phyloP scores from a whole-genome alignment of 2,888 invertebrate genomes.

The Trichogramma dendrolimi region DNA sequence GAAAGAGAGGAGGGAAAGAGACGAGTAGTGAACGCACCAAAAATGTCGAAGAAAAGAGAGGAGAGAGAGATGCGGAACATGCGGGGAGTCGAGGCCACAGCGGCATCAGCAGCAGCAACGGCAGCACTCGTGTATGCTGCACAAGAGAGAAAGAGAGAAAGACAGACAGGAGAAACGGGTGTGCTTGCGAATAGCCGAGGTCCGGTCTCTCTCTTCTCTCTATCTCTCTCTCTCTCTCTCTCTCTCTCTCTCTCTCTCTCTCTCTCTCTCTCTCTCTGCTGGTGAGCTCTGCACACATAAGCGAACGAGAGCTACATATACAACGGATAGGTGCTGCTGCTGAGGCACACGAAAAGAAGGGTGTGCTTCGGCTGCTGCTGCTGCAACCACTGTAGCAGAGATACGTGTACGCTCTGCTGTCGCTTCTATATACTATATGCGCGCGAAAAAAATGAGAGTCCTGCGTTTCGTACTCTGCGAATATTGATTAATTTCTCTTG shows the following conservation, averaged over 20 bases:
- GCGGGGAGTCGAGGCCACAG: neutral
- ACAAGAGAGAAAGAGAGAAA: constrained; percentile 2
- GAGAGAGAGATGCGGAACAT: constrained; percentile 9
- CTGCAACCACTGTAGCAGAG: no score
- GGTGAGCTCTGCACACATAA: constrained; percentile 1
- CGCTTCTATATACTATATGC: no score
- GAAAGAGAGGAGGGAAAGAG: constrained; percentile 16
- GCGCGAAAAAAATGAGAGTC: no score
- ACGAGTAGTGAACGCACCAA: constrained; percentile 20
- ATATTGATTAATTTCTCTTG: no score
- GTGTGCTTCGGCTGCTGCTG: neutral
- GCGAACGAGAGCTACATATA: neutral
- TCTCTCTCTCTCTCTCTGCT: neutral
- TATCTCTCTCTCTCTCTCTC: no score
- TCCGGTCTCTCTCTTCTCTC: constrained; percentile 17
- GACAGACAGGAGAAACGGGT: neutral
- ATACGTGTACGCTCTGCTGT: no score
- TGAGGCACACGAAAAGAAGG: constrained; percentile 1
- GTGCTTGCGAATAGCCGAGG: constrained; percentile 8
- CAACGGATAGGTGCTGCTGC: no score
- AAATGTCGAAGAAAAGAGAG: constrained; percentile 18
- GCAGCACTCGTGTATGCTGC: no score
- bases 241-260: neutral
- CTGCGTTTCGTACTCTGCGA: no score
- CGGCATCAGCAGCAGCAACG: no score